These are phyloP conservation scores for Gonocerus acuteangulatus DNA, from an alignment of 2,888 invertebrate species.

Conservation along the genomic window DNA sequence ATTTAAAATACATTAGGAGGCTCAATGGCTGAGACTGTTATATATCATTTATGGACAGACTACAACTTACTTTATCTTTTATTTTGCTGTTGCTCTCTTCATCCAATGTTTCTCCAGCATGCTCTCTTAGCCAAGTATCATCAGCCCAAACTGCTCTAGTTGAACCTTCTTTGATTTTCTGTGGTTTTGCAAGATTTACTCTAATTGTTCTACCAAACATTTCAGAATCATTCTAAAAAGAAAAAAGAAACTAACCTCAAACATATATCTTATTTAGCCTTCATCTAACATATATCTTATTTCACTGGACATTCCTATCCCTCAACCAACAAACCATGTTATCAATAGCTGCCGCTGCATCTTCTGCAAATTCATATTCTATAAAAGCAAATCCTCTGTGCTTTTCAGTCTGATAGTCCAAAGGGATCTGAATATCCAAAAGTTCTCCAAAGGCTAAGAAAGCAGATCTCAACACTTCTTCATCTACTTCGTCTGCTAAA, in stretches of 20 bases:
- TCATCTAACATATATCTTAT: no score
- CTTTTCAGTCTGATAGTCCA: conserved; percentile 95
- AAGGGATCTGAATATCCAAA: conserved; percentile 93
- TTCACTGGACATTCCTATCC: no score
- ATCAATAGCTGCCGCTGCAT: conserved; percentile 97
- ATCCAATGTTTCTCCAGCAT: conserved; percentile 81
- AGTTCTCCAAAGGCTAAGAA: conserved; percentile 98
- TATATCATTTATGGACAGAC: no score
- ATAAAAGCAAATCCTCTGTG: conserved; percentile 98
- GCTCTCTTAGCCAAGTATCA: conserved; percentile 95
- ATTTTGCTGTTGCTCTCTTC: conserved; percentile 41
- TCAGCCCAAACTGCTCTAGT: conserved; percentile 96
- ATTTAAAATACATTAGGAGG: no score
- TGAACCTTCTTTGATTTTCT: conserved; percentile 91
- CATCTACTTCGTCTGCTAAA: conserved; percentile 89
- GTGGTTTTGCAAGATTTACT: conserved; percentile 94
- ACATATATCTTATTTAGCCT: no score
- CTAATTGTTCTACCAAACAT: conserved; percentile 91
- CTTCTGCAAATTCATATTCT: conserved; percentile 94
- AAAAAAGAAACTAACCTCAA: neutral
- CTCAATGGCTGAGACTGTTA: no score
- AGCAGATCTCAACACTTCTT: conserved; percentile 89
- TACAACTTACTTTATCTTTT: conserved; percentile 16
- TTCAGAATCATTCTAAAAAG: conserved; percentile 84
- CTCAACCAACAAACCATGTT: conserved; percentile 77